Evolutionary conservation across 1,140 invertebrate genomes (phyloP).

Genomic region (Achatina immaculata): DNA sequence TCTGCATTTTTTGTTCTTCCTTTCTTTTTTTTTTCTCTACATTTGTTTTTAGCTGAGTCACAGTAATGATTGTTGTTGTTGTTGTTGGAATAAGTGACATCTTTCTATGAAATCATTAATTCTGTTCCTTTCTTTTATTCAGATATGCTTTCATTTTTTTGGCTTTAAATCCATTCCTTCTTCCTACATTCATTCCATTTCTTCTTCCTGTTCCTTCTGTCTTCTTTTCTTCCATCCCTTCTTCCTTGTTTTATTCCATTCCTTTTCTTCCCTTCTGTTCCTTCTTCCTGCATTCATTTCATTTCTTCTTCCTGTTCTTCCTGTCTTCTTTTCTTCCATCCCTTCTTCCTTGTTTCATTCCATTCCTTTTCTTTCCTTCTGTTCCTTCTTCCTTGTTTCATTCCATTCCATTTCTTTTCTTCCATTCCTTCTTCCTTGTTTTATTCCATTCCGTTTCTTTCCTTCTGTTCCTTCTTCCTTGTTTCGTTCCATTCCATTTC

Average conservation of each 20-base stretch:
- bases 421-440: neutral
- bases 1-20: neutral
- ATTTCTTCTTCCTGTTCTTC: neutral
- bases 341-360: no score
- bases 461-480: neutral
- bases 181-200: neutral
- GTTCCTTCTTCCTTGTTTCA: neutral
- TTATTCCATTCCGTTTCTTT: neutral
- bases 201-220: neutral
- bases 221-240: neutral
- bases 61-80: no score
- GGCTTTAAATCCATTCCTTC: no score
- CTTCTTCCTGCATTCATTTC: neutral
- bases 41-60: no score
- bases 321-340: no score
- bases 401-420: neutral
- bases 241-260: neutral
- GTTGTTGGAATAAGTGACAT: no score
- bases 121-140: neutral
- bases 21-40: neutral
- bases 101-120: no score
- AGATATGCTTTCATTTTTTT: neutral
- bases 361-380: neutral
- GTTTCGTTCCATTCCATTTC: neutral
- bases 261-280: neutral